Base-by-base conservation (phyloP, 2,113 vertebrate species). In the Rhagologus leucostigma region DNA sequence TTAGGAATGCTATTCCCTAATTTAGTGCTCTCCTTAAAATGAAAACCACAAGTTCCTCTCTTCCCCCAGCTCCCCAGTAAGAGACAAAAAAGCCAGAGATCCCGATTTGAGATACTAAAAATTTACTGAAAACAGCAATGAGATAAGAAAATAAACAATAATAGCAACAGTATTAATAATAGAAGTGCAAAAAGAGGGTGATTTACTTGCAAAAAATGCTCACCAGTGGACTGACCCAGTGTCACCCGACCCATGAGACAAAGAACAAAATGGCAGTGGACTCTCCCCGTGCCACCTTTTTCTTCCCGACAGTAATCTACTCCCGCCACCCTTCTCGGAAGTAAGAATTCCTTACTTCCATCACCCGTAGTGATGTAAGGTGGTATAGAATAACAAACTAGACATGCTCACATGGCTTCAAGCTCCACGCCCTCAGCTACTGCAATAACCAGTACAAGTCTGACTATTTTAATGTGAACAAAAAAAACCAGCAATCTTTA, bases 201-300 rank as follows among this genome's bases (percentile, higher is more conserved):
- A 39, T 52, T 57, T 65, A 20, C 12, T 29, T 44, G 10, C 22
- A 65, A 74, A 39, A 21, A 59, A 52, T 59, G 18, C 16, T 37
- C 37, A 33, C 7, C 37, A 27, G 5, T 0, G 1, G 5, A 57
- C 12, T 12, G 7, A 50, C 15, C 1, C 5, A 6, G 27, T 29
- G 37, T 16, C 6, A 10, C 9, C 16, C 5, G 5, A 20, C 10
- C 27, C 1, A 0, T 11, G 22, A 52, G 22, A 59, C 12, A 73
- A 65, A 57, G 22, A 33, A 37, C 12, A 33, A 81, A 52, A 50
- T 16, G 15, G 33, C 15, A 29, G 37, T 1, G 1, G 13, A 39
- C 16, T 27, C 17, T 80, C 37, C 8, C 6, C 22, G 7, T 0
- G 0, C 33, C 23, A 10, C 8, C 12, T 20, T 59, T 59, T 44